Conservation (phyloP, 2,113 vertebrate genomes). For the Galbula dea region DNA sequence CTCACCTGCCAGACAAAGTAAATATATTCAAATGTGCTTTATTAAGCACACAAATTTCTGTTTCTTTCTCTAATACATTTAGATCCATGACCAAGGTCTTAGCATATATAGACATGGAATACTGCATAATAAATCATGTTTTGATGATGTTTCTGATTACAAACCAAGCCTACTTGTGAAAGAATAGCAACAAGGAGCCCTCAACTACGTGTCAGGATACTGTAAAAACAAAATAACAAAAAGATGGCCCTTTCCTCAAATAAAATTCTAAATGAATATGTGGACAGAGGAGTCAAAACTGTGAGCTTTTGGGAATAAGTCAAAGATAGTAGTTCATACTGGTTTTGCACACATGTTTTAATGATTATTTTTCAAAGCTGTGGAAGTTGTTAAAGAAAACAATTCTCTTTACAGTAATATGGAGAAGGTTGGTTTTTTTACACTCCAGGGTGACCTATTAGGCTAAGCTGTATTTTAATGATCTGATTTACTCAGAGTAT, state of each 20-base stretch:
- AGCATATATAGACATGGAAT: background rate
- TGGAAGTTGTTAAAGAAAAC: background rate
- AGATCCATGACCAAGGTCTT: background rate
- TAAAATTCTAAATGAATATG: background rate
- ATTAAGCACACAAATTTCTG: background rate
- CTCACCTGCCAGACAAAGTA: background rate
- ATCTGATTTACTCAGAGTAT: background rate
- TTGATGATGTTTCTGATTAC: background rate
- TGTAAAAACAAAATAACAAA: background rate
- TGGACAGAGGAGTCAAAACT: background rate
- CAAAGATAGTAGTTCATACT: background rate
- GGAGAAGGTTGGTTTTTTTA: background rate
- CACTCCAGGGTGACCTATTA: background rate
- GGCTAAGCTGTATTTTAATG: slow-evolving; percentile 22
- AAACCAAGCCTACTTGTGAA: background rate
- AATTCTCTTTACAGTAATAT: background rate
- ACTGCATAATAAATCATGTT: background rate
- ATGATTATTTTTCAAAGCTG: background rate
- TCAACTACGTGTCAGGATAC: background rate
- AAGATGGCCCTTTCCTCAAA: background rate
- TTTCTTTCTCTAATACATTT: background rate
- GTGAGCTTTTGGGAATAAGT: background rate
- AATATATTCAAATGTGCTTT: background rate
- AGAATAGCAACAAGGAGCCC: background rate
- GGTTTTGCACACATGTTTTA: background rate